A percentile compares a stretch with the other conserved stretches of the same genome.
phyloP scores from a whole-genome alignment of 2,888 invertebrate genomes.

The Dilophus febrilis region DNA sequence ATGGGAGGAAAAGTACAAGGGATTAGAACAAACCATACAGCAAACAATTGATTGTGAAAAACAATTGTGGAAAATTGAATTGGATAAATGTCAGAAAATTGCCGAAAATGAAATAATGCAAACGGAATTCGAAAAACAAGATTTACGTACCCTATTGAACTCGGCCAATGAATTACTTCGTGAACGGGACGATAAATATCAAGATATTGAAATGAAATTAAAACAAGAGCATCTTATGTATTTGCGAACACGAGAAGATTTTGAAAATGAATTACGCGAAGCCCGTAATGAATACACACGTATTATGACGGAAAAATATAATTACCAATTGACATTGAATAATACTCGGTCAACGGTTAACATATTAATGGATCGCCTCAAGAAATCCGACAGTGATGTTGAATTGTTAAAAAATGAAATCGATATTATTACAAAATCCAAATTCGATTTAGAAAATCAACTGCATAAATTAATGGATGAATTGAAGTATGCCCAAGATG shows the following conservation, averaged over 20 bases:
- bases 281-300: slow-evolving; percentile 26
- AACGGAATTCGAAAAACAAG: slow-evolving; percentile 35
- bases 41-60: slow-evolving; percentile 30
- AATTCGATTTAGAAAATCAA: slow-evolving; percentile 22
- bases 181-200: slow-evolving; percentile 26
- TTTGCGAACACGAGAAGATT: slow-evolving; percentile 23
- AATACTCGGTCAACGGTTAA: slow-evolving; percentile 29
- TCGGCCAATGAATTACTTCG: slow-evolving; percentile 25
- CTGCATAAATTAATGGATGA: slow-evolving; percentile 21
- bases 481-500: slow-evolving; percentile 17
- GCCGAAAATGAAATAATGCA: slow-evolving; percentile 36
- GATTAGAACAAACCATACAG: slow-evolving; percentile 29
- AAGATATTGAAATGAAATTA: slow-evolving; percentile 25
- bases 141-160: slow-evolving; percentile 27
- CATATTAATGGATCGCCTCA: slow-evolving; percentile 29
- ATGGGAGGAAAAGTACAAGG: slow-evolving; percentile 29
- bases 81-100: slow-evolving; percentile 36
- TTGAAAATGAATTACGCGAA: slow-evolving; percentile 27
- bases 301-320: slow-evolving; percentile 28
- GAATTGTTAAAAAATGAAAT: slow-evolving; percentile 26
- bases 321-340: slow-evolving; percentile 27
- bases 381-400: slow-evolving; percentile 30
- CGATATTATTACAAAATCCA: slow-evolving; percentile 22
- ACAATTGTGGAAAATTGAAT: slow-evolving; percentile 30
- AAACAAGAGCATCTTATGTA: slow-evolving; percentile 28